Conservation (phyloP, 2,888 invertebrate species). For the Ariolimax columbianus region DNA sequence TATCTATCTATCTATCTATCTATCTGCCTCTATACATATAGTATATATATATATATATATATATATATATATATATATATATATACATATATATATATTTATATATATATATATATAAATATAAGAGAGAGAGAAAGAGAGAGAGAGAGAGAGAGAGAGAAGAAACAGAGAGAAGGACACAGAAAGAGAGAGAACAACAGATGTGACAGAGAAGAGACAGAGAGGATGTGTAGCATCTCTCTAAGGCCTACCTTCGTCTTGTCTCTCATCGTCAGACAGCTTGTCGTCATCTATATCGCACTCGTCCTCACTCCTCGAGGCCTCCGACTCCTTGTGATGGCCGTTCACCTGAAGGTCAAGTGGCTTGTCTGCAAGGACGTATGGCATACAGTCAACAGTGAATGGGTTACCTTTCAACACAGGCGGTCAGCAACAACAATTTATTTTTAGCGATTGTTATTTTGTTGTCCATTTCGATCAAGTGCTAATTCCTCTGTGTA, state of each 20-base stretch:
- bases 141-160: neutral
- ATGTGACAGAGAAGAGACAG: neutral
- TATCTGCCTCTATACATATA: no score
- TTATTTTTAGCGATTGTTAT: no score
- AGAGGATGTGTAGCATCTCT: neutral
- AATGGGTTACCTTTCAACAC: neutral
- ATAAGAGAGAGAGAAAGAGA: neutral
- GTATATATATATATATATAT: neutral
- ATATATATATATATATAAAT: neutral
- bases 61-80: neutral
- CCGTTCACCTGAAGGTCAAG: constrained; percentile 73
- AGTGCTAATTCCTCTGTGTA: no score
- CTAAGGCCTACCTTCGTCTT: constrained; percentile 59
- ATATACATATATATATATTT: neutral
- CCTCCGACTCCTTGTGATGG: constrained; percentile 58
- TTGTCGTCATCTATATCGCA: constrained; percentile 62
- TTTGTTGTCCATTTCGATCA: neutral
- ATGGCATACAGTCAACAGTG: neutral
- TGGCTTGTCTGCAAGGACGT: constrained; percentile 63
- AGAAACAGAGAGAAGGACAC: neutral
- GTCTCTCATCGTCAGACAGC: constrained; percentile 67
- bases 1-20: neutral
- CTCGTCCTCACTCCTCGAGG: constrained; percentile 50
- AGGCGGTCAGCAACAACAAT: neutral
- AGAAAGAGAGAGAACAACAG: neutral